Percentiles rank a stretch among this genome's conserved stretches.
phyloP scores from a whole-genome alignment of 2,888 invertebrate genomes.

The Lomographa bimaculata region DNA sequence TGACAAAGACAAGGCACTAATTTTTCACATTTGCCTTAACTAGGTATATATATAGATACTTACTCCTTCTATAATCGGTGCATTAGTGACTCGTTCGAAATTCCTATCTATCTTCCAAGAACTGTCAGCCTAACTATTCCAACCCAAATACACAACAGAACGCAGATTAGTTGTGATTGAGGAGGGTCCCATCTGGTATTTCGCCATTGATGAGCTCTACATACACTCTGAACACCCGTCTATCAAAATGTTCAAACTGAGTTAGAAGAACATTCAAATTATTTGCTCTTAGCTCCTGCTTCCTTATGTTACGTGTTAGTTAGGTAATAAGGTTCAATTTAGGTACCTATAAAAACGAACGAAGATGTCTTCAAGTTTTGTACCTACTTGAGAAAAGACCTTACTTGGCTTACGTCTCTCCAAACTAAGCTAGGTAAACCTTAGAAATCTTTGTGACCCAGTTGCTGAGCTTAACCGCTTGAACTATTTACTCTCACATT shows the following conservation, averaged over 20 bases:
- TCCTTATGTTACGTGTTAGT: no score
- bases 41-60: no score
- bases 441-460: slow-evolving; percentile 4
- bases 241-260: slow-evolving; percentile 18
- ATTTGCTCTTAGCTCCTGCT: no score
- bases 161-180: slow-evolving; percentile 16
- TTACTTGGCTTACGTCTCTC: neutral
- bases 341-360: no score
- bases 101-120: neutral
- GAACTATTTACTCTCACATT: neutral
- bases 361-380: no score
- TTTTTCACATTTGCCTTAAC: no score
- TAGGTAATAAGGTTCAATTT: no score
- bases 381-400: neutral
- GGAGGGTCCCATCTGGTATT: slow-evolving; percentile 28
- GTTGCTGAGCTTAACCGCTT: neutral
- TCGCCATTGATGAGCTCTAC: slow-evolving; percentile 23
- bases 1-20: no score
- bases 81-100: no score
- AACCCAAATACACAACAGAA: slow-evolving; percentile 3
- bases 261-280: no score
- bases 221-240: slow-evolving; percentile 17
- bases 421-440: neutral
- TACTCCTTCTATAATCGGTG: no score
- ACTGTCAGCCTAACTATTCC: slow-evolving; percentile 1